Evolutionary conservation across 2,888 invertebrate genomes (phyloP), one percentile per base, ranked within the genome.

Genomic region (Epinotia ramella): DNA sequence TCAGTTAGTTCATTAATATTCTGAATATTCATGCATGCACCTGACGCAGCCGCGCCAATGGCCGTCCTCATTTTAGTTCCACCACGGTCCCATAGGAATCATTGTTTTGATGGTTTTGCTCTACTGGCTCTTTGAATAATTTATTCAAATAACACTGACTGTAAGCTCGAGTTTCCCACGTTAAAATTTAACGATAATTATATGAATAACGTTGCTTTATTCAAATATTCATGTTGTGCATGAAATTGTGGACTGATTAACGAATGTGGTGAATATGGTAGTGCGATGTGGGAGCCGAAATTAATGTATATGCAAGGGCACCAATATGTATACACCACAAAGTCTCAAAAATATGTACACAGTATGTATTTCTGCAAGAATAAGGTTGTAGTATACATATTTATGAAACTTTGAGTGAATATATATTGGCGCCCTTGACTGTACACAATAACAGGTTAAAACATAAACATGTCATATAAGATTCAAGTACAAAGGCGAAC

Each of bases 11-110:
- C 78, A 77, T 80, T 82, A 80, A 81, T 80, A 84, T 84, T 84
- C 77, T 83, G 86, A 91, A 91, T 91, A 92, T 91, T 91, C 87
- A 92, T 91, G 82, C 89, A 79, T 82, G 83, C 89, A 89, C 89
- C 89, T 89, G 89, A 85, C 87, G 78, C 78, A 72, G 73, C 53
- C 53, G 53, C 79, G 77, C 79, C 82, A 83, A 77, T 80, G 84
- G 75, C 83, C 84, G 82, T 76, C 83, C 84, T 81, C 81, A 79
- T 84, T 87, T 81, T 80, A 82, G 83, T 87, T 84, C 84, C 83
- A 83, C 83, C 78, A 68, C 57, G 79, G 77, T 73, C 62, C 77
- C 79, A 69, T 76, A 79, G 79, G 78, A 82, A 84, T 82, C 83
- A 83, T 84, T 89, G 87, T 89, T 90, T 89, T 88, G 86, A 87